Base-by-base conservation (phyloP, 2,113 vertebrate genomes). In the Rhea americana region DNA sequence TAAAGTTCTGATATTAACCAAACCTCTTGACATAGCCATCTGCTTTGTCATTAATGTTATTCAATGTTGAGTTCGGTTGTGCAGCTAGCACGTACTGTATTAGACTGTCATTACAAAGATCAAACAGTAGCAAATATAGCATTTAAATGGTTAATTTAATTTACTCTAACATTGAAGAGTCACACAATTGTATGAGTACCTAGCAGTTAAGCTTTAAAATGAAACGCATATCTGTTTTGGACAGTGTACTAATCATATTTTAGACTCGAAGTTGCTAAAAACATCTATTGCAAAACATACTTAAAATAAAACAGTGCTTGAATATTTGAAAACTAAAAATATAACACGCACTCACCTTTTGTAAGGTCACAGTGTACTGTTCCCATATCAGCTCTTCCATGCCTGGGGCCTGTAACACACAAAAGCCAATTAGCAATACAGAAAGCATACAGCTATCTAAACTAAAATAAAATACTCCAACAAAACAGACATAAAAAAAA, bases 361-460 rank as follows among this genome's bases (percentile, higher is more conserved):
- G 99, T 87, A 99, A 97, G 90, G 98, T 99, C 97, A 99, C 99
- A 39, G 98, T 99, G 95, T 98, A 99, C 97, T 99, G 99, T 95
- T 99, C 99, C 99, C 99, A 99, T 90, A 99, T 98, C 84, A 98
- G 96, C 88, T 99, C 99, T 95, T 99, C 99, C 98, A 99, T 99
- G 96, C 97, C 98, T 97, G 97, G 85, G 88, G 97, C 97, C 98
- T 98, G 81, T 68, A 94, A 93, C n/a, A 94, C 83, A 97, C 84
- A 68, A 90, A 97, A 82, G 71, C 89, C 88, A 86, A 93, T 92
- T 93, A 95, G 59, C 70, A 91, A 91, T 85, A 78, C 11, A 83
- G 39, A 93, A 22, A 83, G 67, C 70, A 93, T 50, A 45, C 28
- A 73, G 89, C 62, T 68, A 91, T 39, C 71, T 73, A 73, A 92